Base-by-base conservation (phyloP, 2,113 vertebrate genomes). In the Corythoichthys haematopterus region DNA sequence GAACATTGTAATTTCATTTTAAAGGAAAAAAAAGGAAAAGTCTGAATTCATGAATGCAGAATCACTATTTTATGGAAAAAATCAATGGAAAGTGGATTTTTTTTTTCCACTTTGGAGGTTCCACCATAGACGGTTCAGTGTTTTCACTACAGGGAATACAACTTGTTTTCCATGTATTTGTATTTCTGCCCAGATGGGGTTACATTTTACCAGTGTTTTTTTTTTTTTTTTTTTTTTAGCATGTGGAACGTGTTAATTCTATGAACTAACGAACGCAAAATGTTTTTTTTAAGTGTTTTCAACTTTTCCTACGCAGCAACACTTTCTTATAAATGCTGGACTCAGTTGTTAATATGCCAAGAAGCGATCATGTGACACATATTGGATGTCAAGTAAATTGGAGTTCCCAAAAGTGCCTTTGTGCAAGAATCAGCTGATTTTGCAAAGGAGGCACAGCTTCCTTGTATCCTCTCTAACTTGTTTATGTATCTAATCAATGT, bases 401-500 rank as follows among this genome's bases (percentile, higher is more conserved):
- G 36, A 5, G 12, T 57, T 57, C 33, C 11, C 20, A 62, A 62
- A 62, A 62, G 60, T 62, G 60, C 60, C 43, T 33, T 12, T 33
- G 3, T 62, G 59, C 38, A 62, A 13, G 60, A 62, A 62, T 61
- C 52, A 36, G 13, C 55, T 35, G 55, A 55, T 52, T 52, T 52
- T 6, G 16, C 50, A 52, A 52, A 52, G 16, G 2, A 38, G 15
- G 57, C 33, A 59, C 15, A 37, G 35, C 8, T 36, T 80, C 52
- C 50, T 62, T 89, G 71, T 80, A 82, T 75, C 62, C 62, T 69
- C 57, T 79, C 65, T 80, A 82, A 82, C 76, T 69, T 80, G 57
- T 87, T 70, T 82, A 72, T 83, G 80, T 75, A 43, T 20, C 38
- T 87, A 83, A 86, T 80, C 74, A 74, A 5, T 80, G 76, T 36